Percentiles rank a stretch among this genome's conserved stretches.
phyloP scores from a whole-genome alignment of 2,797 vertebrate genomes.

The Dallia pectoralis region DNA sequence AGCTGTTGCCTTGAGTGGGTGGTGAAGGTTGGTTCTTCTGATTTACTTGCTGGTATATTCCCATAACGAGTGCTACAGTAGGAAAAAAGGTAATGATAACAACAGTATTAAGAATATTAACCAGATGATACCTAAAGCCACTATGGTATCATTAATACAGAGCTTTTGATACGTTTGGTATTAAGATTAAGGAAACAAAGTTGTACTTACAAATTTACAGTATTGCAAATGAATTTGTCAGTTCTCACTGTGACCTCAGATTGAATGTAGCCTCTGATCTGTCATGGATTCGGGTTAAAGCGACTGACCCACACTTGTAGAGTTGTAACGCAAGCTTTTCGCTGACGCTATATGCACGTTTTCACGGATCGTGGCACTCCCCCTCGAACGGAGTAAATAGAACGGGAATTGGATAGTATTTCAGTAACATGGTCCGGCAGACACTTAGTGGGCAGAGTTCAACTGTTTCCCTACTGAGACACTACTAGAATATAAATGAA shows the following conservation, averaged over 20 bases:
- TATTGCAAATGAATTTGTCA: background rate
- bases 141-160: background rate
- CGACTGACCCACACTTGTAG: background rate
- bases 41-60: background rate
- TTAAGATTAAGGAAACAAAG: background rate
- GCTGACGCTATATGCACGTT: background rate
- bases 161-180: background rate
- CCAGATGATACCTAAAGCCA: background rate
- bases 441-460: conserved; percentile 47
- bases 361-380: background rate
- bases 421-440: conserved; percentile 18
- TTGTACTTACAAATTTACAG: background rate
- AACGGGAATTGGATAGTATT: background rate
- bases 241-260: background rate
- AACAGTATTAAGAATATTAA: background rate
- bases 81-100: background rate
- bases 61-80: background rate
- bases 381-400: background rate
- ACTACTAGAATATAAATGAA: conserved; percentile 65
- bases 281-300: background rate
- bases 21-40: background rate
- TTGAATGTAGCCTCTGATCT: background rate
- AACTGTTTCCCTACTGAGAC: conserved; percentile 55
- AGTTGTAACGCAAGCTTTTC: background rate
- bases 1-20: background rate